phyloP scores from a whole-genome alignment of 2,888 invertebrate species.

The Perithous albicinctus region DNA sequence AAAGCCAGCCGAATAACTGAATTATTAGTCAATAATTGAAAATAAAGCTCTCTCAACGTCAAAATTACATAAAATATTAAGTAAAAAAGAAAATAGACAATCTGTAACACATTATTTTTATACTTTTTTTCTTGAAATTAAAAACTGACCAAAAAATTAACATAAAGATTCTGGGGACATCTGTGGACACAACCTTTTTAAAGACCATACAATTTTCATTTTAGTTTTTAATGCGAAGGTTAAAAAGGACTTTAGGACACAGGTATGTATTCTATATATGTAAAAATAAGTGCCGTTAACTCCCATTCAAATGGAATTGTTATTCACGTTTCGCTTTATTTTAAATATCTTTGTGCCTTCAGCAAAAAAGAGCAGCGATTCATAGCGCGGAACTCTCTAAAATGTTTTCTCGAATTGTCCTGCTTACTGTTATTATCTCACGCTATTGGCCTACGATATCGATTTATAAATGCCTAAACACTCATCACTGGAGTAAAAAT shows the following conservation, averaged over 20 bases:
- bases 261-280: neutral
- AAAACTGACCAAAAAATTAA: no score
- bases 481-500: neutral
- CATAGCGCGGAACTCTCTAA: neutral
- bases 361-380: neutral
- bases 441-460: neutral
- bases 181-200: no score
- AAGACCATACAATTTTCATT: no score
- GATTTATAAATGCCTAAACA: constrained; percentile 16
- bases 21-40: no score
- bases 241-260: neutral
- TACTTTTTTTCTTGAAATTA: no score
- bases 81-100: no score
- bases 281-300: neutral
- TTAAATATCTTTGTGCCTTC: constrained; percentile 11
- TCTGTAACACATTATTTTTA: no score
- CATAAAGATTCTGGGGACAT: no score
- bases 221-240: neutral
- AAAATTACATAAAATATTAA: no score
- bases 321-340: constrained; percentile 7
- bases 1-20: no score
- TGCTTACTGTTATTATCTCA: neutral
- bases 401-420: neutral
- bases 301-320: neutral
- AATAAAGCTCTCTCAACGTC: no score